Percentiles rank a stretch among this genome's conserved stretches.
Evolutionary conservation across 2,797 vertebrate species (phyloP).

Genomic region (Leucoraja ocellata): DNA sequence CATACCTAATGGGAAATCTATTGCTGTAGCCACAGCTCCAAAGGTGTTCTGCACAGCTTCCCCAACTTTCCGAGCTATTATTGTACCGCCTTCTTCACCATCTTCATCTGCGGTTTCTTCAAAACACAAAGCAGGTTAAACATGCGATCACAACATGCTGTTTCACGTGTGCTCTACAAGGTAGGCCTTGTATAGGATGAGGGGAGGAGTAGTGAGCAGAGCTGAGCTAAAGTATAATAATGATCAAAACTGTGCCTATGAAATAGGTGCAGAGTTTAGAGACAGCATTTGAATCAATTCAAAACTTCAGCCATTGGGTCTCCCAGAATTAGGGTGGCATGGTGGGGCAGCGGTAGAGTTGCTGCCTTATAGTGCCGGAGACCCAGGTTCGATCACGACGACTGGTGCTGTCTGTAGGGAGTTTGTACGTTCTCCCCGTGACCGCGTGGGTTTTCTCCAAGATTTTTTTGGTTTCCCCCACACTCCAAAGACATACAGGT

Average conservation of each 20-base stretch:
- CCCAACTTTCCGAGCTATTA: constrained; percentile 92
- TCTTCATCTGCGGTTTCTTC: constrained; percentile 52
- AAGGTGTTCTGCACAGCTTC: constrained; percentile 94
- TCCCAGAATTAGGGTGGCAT: background rate
- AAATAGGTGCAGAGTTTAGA: background rate
- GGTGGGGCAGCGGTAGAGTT: no score
- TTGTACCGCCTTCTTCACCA: constrained; percentile 85
- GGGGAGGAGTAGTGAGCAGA: background rate
- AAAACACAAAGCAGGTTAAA: background rate
- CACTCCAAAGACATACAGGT: no score
- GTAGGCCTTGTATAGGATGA: background rate
- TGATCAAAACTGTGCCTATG: background rate
- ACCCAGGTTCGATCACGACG: no score
- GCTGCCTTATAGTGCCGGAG: no score
- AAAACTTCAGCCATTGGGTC: background rate
- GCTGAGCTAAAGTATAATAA: background rate
- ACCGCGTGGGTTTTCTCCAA: no score
- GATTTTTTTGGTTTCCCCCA: no score
- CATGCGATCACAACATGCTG: background rate
- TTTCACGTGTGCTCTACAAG: background rate
- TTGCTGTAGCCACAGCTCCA: constrained; percentile 89
- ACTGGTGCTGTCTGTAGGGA: no score
- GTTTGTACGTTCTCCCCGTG: no score
- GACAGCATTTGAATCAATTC: background rate
- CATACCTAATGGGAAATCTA: constrained; percentile 95